Base-by-base conservation (phyloP, 1,140 invertebrate genomes). In the Caenorhabditis remanei region DNA sequence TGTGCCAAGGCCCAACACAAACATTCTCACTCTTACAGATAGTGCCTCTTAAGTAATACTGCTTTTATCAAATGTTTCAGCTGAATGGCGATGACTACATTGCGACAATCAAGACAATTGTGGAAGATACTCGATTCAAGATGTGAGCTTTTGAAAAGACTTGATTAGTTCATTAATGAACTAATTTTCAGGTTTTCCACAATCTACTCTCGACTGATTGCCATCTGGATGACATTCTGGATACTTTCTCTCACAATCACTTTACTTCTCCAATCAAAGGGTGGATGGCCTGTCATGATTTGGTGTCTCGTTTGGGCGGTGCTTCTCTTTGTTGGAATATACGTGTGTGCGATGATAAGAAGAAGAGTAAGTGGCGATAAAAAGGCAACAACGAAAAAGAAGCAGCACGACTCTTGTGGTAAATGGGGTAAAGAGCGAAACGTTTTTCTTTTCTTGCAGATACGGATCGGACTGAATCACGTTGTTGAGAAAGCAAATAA, bases 391-490 rank as follows among this genome's bases (percentile, higher is more conserved):
- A 50, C 9, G 24, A 63, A 63, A 32, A 9, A 32, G 58, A 32
- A 24, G 21, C 43, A 32, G 21, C 63, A 67, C 11, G 9, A 41
- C 46, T 79, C 40, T 32, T 32, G 32, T 32, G 32, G 32, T 32
- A 32, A 32, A 32, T 32, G 32, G 32, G 32, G 32, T 32, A 9
- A 24, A 24, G 21, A 8, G 11, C 16, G 5, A 21, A 58, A 58
- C 56, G 16, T 58, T 14, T 43, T 11, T 13, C 0, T 58, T n/a
- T 13, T 75, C 32, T 75, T 56, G 50, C 85, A 87, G 87, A 88
- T 88, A 19, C 53, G 87, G 50, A 85, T 88, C n/a, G 87, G 84
- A 53, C 84, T 88, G 58, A 85, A 84, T n/a, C 87, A 88, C 58
- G 65, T 58, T 65, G 84, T 88, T 43, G 50, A 85, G 40, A 55